Conservation (phyloP, 2,888 invertebrate species). For the Embidobia sp. region DNA sequence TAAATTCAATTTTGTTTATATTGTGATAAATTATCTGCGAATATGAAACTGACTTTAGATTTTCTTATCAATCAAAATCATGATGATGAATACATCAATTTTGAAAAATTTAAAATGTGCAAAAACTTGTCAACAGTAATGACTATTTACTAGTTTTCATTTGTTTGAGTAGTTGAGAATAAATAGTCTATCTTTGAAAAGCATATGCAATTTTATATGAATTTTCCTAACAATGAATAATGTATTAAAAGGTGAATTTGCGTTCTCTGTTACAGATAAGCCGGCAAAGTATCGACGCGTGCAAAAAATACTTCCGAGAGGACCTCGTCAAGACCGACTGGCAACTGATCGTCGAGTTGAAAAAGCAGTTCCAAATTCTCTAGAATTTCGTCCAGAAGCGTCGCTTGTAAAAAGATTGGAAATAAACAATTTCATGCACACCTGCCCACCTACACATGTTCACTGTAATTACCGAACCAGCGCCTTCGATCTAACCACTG, state of each 20-base stretch:
- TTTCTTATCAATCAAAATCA: no score
- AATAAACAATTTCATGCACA: constrained; percentile 39
- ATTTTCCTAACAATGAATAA: not conserved
- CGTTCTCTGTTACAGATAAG: constrained; percentile 89
- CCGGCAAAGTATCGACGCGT: constrained; percentile 98
- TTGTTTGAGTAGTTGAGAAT: no score
- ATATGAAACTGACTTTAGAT: no score
- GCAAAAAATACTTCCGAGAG: constrained; percentile 99
- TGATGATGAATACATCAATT: no score
- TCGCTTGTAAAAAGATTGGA: constrained; percentile 42
- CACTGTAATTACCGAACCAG: constrained; percentile 40
- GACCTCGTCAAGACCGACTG: constrained; percentile 98
- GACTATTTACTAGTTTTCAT: no score
- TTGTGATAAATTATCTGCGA: no score
- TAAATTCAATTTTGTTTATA: no score
- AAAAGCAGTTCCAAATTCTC: constrained; percentile 97
- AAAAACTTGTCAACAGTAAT: no score
- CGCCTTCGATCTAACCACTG: constrained; percentile 29
- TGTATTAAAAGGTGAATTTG: not conserved
- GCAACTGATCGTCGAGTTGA: constrained; percentile 99
- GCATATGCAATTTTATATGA: no score
- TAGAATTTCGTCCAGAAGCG: constrained; percentile 81
- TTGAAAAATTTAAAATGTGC: no score
- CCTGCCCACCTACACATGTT: constrained; percentile 13
- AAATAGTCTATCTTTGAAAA: no score